Evolutionary conservation across 1,140 invertebrate species (phyloP).

Genomic region (Dendroctonus ponderosae): DNA sequence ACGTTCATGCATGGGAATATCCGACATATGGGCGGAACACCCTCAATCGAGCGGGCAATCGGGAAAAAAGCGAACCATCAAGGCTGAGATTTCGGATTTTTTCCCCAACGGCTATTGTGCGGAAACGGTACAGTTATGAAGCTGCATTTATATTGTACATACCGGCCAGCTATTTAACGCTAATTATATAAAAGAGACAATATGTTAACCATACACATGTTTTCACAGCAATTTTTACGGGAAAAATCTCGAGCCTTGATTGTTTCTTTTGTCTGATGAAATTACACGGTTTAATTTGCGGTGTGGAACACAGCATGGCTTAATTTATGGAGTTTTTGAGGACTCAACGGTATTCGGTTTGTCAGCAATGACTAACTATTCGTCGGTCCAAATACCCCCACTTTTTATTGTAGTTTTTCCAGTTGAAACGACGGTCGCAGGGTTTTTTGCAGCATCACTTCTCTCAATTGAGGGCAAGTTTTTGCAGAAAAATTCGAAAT

Average conservation of each 20-base stretch:
- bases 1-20: constrained; percentile 13
- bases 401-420: too few relatives aligned
- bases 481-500: too few relatives aligned
- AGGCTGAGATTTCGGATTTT: constrained; percentile 16
- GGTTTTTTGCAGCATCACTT: too few relatives aligned
- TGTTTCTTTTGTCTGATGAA: constrained; percentile 27
- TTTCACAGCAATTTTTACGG: constrained; percentile 27
- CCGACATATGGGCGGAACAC: not conserved
- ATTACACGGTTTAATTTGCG: constrained; percentile 27
- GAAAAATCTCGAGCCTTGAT: constrained; percentile 20
- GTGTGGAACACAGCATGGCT: not conserved
- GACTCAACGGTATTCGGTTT: too few relatives aligned
- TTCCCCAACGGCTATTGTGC: constrained; percentile 9
- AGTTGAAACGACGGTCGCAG: too few relatives aligned
- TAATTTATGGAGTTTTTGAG: too few relatives aligned
- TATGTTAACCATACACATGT: constrained; percentile 28
- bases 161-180: constrained; percentile 16
- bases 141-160: constrained; percentile 6
- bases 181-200: constrained; percentile 30
- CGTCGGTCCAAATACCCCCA: too few relatives aligned
- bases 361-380: too few relatives aligned
- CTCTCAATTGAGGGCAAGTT: too few relatives aligned
- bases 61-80: constrained; percentile 12
- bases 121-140: not conserved
- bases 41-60: constrained; percentile 11